Evolutionary conservation across 2,888 invertebrate genomes (phyloP).

Genomic region (Criorhina ranunculi): DNA sequence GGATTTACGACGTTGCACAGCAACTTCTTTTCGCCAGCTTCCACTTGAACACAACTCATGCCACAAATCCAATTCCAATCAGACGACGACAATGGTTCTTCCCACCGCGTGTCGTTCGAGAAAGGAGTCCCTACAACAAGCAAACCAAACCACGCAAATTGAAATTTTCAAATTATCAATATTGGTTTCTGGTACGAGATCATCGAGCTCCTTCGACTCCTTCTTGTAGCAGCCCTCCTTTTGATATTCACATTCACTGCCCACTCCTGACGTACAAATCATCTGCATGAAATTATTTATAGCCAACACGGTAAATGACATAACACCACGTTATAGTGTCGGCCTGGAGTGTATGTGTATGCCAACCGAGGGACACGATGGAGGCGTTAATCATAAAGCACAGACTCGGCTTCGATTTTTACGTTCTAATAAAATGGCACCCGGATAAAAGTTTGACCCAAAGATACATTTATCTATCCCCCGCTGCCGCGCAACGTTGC

Average conservation of each 20-base stretch:
- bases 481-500: slow-evolving; percentile 31
- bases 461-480: slow-evolving; percentile 77
- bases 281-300: slow-evolving; percentile 71
- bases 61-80: slow-evolving; percentile 55
- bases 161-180: slow-evolving; percentile 76
- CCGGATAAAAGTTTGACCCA: slow-evolving; percentile 75
- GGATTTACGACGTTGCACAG: slow-evolving; percentile 78
- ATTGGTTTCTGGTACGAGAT: slow-evolving; percentile 67
- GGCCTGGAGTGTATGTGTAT: slow-evolving; percentile 42
- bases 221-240: slow-evolving; percentile 45
- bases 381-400: slow-evolving; percentile 65
- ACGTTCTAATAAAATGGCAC: slow-evolving; percentile 69
- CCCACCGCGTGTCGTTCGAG: not conserved
- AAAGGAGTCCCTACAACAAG: not conserved
- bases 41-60: slow-evolving; percentile 9
- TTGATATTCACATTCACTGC: slow-evolving; percentile 20
- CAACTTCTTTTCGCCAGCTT: slow-evolving; percentile 25
- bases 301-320: slow-evolving; percentile 67
- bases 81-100: slow-evolving; percentile 18
- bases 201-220: slow-evolving; percentile 26
- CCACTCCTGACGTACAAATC: slow-evolving; percentile 65
- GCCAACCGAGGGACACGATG: slow-evolving; percentile 33
- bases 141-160: slow-evolving; percentile 46
- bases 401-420: slow-evolving; percentile 63
- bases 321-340: slow-evolving; percentile 42